These are phyloP conservation scores for Apeltes quadracus DNA, from an alignment of 2,113 vertebrate genomes.

Conservation along the genomic window DNA sequence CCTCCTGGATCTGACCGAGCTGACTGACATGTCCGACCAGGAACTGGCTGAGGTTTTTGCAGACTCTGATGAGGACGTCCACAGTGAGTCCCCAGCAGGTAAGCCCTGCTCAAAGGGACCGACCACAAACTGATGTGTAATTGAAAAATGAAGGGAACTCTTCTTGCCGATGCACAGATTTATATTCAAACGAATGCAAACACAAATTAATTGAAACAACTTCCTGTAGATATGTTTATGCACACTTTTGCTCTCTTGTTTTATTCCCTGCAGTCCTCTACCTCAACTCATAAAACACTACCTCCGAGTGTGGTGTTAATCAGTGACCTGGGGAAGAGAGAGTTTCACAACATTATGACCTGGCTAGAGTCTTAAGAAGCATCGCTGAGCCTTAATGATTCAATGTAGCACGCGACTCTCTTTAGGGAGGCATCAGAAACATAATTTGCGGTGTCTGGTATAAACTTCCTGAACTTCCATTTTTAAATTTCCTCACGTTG, in stretches of 20 bases:
- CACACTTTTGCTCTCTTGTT: background rate
- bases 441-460: constrained; percentile 1
- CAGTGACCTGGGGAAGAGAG: background rate
- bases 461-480: background rate
- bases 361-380: constrained; percentile 15
- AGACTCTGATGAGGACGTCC: constrained; percentile 94
- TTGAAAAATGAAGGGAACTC: background rate
- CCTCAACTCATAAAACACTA: background rate
- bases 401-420: constrained; percentile 18
- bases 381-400: constrained; percentile 37
- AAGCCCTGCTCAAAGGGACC: constrained; percentile 47
- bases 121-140: background rate
- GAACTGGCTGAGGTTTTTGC: constrained; percentile 95
- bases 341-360: constrained; percentile 2
- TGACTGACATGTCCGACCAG: constrained; percentile 98
- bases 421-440: constrained; percentile 7
- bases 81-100: constrained; percentile 87
- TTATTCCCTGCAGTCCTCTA: constrained; percentile 3
- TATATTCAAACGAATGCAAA: background rate
- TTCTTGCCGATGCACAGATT: background rate
- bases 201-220: background rate
- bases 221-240: background rate
- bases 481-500: background rate
- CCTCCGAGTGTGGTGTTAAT: background rate
- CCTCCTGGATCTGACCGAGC: constrained; percentile 94